phyloP scores from a whole-genome alignment of 2,797 vertebrate species.

The Tragopan temminckii region DNA sequence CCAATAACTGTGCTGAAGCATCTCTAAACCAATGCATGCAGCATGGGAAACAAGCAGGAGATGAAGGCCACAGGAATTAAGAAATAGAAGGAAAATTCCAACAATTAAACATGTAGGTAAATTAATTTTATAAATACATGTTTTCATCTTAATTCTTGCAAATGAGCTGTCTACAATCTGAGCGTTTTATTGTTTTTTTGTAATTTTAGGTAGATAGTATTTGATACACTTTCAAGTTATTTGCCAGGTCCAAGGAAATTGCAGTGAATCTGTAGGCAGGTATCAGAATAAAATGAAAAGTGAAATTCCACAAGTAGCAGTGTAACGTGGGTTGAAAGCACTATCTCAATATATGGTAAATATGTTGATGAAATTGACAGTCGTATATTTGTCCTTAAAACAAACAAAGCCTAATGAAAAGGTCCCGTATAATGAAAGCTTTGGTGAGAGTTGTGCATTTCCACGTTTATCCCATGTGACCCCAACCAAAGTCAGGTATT shows the following conservation, averaged over 20 bases:
- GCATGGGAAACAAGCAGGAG: background rate
- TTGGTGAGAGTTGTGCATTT: background rate
- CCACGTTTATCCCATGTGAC: background rate
- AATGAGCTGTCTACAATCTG: background rate
- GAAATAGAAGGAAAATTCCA: background rate
- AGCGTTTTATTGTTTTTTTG: background rate
- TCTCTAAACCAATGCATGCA: background rate
- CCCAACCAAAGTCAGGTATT: background rate
- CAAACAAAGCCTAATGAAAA: background rate
- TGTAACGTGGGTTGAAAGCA: background rate
- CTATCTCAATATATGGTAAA: background rate
- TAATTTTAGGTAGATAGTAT: background rate
- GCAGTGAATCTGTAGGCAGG: background rate
- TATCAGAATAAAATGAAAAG: background rate
- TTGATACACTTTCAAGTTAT: background rate
- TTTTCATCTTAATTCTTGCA: background rate
- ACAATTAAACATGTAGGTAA: background rate
- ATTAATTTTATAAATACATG: rapidly evolving
- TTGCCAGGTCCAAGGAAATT: background rate
- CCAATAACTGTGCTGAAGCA: background rate
- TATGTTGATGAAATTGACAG: background rate
- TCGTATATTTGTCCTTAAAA: rapidly evolving
- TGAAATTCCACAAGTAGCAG: background rate
- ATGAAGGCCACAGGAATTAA: background rate
- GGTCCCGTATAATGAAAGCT: background rate